Base-by-base conservation (phyloP, 2,888 invertebrate species). In the Sepiola atlantica region DNA sequence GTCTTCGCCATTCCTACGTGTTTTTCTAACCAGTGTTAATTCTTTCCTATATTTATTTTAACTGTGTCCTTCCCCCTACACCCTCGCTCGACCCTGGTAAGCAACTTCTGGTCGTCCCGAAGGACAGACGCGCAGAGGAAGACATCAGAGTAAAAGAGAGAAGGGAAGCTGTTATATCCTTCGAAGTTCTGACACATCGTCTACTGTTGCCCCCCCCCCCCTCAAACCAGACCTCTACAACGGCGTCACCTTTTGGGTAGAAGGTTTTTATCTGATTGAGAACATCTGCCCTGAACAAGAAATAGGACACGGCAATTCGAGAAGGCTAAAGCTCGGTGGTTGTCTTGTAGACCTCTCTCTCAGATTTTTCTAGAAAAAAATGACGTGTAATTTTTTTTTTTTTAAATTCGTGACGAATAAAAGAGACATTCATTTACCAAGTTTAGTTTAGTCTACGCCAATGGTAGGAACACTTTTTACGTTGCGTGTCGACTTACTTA, bases 1-100 rank as follows among this genome's bases (percentile, higher is more conserved):
- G 77, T 18, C 16, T 32, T 32, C 77, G 3, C 77, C 77, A 77
- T 77, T n/a, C 77, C 77, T n/a, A 77, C 77, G n/a, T 77, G 77
- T 77, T 77, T 77, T 77, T 77, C 77, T 77, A 77, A 77, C 77
- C 32, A n/a, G n/a, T 77, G 77, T 77, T 77, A 77, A 77, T 77
- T 77, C 77, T 77, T 77, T 77, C 77, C 77, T 21, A 16, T 77
- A 77, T 77, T 77, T 77, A 77, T 32, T 77, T 77, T n/a, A 45
- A 45, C 45, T 45, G 8, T 45, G 45, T 45, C 45, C 45, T 45
- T 8, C 45, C 45, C 45, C 4, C 45, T 45, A 77, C n/a, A 77
- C 77, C 4, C 16, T 77, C n/a, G 24, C 28, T 28, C 21, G 28
- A 8, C 61, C 77, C 20, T 32, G 16, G 10, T 12, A 77, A 32